Percentiles rank a stretch among this genome's conserved stretches.
Evolutionary conservation across 2,888 invertebrate genomes (phyloP).

Genomic region (Syrista parreyssii): DNA sequence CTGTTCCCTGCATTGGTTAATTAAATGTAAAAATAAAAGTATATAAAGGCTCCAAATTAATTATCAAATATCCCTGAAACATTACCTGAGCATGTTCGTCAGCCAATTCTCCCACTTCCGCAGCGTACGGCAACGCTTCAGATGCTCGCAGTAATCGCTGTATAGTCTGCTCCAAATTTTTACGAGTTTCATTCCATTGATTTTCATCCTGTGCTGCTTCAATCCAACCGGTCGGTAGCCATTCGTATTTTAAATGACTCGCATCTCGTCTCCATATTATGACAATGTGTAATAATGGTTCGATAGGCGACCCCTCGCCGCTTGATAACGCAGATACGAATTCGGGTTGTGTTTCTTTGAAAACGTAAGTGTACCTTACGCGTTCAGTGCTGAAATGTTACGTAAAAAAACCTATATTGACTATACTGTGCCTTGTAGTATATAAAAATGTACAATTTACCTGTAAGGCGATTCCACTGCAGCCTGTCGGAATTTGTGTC

Average conservation of each 20-base stretch:
- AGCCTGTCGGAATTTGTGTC: conserved; percentile 79
- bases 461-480: conserved; percentile 77
- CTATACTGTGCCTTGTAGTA: not conserved
- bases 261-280: conserved; percentile 91
- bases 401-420: not conserved
- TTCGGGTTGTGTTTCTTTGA: conserved; percentile 83
- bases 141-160: conserved; percentile 77
- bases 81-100: conserved; percentile 70
- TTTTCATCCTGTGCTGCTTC: conserved; percentile 67
- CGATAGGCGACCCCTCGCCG: conserved; percentile 71
- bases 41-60: not conserved
- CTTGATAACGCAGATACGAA: conserved; percentile 82
- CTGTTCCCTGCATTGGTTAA: conserved; percentile 67
- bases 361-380: conserved; percentile 90
- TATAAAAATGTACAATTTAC: conserved; percentile 35
- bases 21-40: not conserved
- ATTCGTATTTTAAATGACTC: conserved; percentile 90
- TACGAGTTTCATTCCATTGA: conserved; percentile 77
- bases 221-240: conserved; percentile 80
- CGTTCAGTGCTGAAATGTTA: conserved; percentile 63
- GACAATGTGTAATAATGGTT: conserved; percentile 82
- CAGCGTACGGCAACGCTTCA: conserved; percentile 82
- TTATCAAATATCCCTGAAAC: not conserved
- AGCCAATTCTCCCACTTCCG: conserved; percentile 72
- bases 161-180: conserved; percentile 78